Evolutionary conservation across 2,888 invertebrate species (phyloP), one percentile per base, ranked within the genome.

Genomic region (Chesias legatella): DNA sequence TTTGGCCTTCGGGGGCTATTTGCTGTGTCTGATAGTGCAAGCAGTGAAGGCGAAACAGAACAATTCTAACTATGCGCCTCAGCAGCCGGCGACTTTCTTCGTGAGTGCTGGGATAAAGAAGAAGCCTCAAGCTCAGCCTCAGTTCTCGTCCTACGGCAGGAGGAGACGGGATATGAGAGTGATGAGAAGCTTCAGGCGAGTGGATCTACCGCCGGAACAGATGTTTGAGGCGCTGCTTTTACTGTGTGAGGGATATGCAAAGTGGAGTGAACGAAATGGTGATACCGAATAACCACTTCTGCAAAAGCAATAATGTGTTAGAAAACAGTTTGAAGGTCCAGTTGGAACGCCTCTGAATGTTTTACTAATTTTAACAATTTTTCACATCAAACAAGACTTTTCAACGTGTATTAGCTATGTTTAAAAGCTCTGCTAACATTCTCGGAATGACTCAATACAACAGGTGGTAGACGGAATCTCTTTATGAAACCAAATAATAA

Each of bases 1-100:
- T 76, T 76, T 95, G 5, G 95, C 95, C 0, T 96, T 96, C 60
- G 95, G 95, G 0, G 95, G 95, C 1, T 96, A 96, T 65, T 77
- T 96, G 10, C 69, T 95, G 1, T 94, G 94, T 58, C 79, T 95
- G 30, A 92, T 95, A 34, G 92, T 94, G 13, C 92, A 94, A 60
- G 93, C 94, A 0, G 90, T 95, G 35, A 92, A 91, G 62, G 89
- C 91, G 10, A 94, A 94, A 67, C 89, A 89, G 51, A 80, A 63
- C 48, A 66, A 63, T 13, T 29, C 51, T 0, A 55, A 73, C 7
- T 67, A 76, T 1, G 63, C 69, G 0, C 55, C 77, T 4, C 70
- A 77, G n/a, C 72, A 76, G 33, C 72, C 74, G 7, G 66, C 78
- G 1, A 74, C 80, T 6, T 73, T 81, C 42, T 71, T 83, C 32